phyloP scores from a whole-genome alignment of 2,113 vertebrate species.

The Prochilodus magdalenae region DNA sequence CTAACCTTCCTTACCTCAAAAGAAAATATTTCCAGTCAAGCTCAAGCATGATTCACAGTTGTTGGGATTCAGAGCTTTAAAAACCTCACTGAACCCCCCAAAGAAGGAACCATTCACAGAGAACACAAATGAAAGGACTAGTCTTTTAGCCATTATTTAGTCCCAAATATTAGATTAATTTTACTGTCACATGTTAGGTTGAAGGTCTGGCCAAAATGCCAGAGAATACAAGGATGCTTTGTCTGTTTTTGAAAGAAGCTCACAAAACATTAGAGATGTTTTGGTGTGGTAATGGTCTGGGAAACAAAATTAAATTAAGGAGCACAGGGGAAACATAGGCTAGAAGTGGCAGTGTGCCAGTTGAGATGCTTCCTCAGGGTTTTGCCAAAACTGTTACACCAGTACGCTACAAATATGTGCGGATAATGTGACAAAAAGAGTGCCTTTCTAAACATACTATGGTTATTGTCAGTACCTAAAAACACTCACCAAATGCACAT shows the following conservation, averaged over 20 bases:
- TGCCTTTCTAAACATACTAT: too few relatives aligned
- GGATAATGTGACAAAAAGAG: too few relatives aligned
- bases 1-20: too few relatives aligned
- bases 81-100: neutral
- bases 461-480: too few relatives aligned
- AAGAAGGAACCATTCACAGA: conserved; percentile 1
- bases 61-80: too few relatives aligned
- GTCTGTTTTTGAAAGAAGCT: conserved; percentile 28
- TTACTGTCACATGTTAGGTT: neutral
- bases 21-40: too few relatives aligned
- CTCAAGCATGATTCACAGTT: too few relatives aligned
- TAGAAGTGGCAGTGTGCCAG: too few relatives aligned
- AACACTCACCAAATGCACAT: too few relatives aligned
- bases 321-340: neutral
- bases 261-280: neutral
- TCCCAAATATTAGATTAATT: conserved; percentile 23
- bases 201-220: neutral
- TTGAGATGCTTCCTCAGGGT: too few relatives aligned
- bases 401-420: too few relatives aligned
- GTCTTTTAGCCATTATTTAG: conserved; percentile 16
- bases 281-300: neutral
- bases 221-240: conserved; percentile 14
- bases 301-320: neutral
- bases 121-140: neutral
- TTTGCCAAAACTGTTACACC: too few relatives aligned